Evolutionary conservation across 2,888 invertebrate species (phyloP), one percentile per base, ranked within the genome.

Genomic region (Volucella zonaria): DNA sequence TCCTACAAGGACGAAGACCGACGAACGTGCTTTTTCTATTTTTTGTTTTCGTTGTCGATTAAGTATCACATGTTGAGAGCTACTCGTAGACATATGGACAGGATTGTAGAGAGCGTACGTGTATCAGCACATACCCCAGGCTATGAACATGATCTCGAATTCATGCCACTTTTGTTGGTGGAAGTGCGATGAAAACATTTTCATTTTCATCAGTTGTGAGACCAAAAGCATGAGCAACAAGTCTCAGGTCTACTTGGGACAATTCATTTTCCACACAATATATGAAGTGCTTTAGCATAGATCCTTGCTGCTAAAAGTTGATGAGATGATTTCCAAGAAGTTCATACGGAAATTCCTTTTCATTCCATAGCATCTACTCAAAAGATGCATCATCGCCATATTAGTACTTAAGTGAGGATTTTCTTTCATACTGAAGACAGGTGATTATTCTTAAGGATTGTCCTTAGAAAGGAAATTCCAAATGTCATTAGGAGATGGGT

Each of bases 191-290:
- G 52, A 67, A 8, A 42, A 42, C n/a, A 47, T 47, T 31, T 61
- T 47, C 23, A 38, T 31, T 31, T 31, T 12, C 31, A 31, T 8
- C 52, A 40, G 43, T 23, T 15, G 23, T 47, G 68, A 56, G 47
- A 70, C 56, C 38, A 56, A 70, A 70, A 58, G 11, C 15, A 6
- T 47, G 38, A 58, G 68, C 68, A 70, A 56, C 68, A 70, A 56
- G 56, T 56, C 47, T 11, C 38, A 66, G 18, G 54, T 54, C 54
- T 54, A 67, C 45, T 58, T 58, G 47, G 58, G 47, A 70, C 47
- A 56, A 40, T 58, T 70, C 56, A 58, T 23, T 70, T 58, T 56
- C 54, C 58, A 18, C 15, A 18, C 10, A 47, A 38, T 14, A 2
- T 2, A 8, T 54, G 15, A 10, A 52, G 52, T 66, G 52, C 11